Evolutionary conservation across 2,113 vertebrate genomes (phyloP), one percentile per base, ranked within the genome.

Genomic region (Dromaius novaehollandiae): DNA sequence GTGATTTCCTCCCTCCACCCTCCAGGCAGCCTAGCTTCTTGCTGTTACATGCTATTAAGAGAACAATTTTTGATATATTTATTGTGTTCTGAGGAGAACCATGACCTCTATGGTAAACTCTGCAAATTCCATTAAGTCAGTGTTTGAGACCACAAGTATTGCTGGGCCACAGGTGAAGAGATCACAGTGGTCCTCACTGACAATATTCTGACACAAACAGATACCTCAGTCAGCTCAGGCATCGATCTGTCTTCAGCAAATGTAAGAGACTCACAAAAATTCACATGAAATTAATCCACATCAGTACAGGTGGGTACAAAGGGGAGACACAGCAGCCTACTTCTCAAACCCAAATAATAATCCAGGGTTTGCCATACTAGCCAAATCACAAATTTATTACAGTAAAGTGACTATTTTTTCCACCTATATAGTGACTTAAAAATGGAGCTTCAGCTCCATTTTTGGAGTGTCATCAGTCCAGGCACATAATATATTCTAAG

Each of bases 141-240:
- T 56, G 25, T 48, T 8, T 63, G 25, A 84, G 44, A 64, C 11
- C 25, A 75, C 22, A 91, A 46, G 50, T 63, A 93, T 13, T 3
- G 4, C 12, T 10, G 7, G 7, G 53, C 22, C 55, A 53, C 11
- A 58, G 34, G 16, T 46, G 24, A 66, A 75, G 13, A 80, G 36
- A 60, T 46, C 42, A 60, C 0, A 0, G 34, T 30, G 82, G 26
- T 13, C 30, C 46, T 71, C 16, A 21, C 3, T 65, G 56, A 42
- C 8, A 50, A 19, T 24, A 13, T 60, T 75, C 30, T 34, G 10
- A 64, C 15, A 17, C 3, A 38, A 15, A 7, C 71, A 71, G 8
- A 19, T 55, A 46, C 1, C 1, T 28, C 66, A 8, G 2, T 32
- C 66, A 9, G 1, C 9, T 85, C 34, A 8, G 2, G 15, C 40